Evolutionary conservation across 2,113 vertebrate species (phyloP), one percentile per base, ranked within the genome.

Genomic region (Ptilorrhoa leucosticta): DNA sequence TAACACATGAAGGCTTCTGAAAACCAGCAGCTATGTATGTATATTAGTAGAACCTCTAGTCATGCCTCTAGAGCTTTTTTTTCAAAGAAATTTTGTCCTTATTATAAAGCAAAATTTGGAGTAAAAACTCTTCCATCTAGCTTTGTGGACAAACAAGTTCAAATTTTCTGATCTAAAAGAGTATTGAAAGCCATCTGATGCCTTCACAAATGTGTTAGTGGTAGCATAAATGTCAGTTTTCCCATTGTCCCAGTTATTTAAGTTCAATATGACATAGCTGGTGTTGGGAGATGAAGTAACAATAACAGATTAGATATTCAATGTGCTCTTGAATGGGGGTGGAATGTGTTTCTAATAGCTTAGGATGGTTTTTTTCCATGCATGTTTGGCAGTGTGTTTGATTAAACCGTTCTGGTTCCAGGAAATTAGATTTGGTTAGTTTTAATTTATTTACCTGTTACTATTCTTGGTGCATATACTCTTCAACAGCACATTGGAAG

Each of bases 261-360:
- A 44, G 47, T 76, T 76, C 56, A 57, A 1, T 50, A 28, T 83
- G 48, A 39, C 17, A 23, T 20, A 69, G 23, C 7, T 64, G 44
- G 4, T 81, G 13, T 64, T 80, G 21, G 45, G 48, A 89, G 33
- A 44, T 54, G 19, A 78, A 69, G 51, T 87, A 69, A 77, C 11
- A 31, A 7, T 87, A 81, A 68, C 17, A 39, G 30, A 20, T 64
- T 15, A 78, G 14, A 23, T 80, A 80, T 6, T 26, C 21, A 50
- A 0, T 50, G 10, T 69, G 44, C 23, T 81, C 27, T 87, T 0
- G 0, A 39, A 65, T 40, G 23, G 13, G 7, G 6, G 2, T 47
- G 15, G 13, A 30, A 54, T 31, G 23, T 44, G 7, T 80, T 90
- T 89, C 53, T 94, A 31, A 47, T 18, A 21, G 28, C 30, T 63